Percentiles rank a stretch among this genome's conserved stretches.
Conservation (phyloP, 2,888 invertebrate genomes). For the Ochropleura plecta region DNA sequence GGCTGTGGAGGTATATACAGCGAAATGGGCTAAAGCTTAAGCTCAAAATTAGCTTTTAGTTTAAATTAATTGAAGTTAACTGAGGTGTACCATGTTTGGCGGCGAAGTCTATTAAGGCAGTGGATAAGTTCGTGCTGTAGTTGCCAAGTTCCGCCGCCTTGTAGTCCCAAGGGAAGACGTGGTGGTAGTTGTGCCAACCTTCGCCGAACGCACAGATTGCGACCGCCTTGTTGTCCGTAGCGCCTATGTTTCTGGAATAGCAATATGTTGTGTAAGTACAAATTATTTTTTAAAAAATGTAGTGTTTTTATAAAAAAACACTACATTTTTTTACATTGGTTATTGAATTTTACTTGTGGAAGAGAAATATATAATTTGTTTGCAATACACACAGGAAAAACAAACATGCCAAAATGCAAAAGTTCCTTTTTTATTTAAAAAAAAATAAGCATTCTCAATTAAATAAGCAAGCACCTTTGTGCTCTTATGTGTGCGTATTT, state of each 20-base stretch:
- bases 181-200: slow-evolving; percentile 97
- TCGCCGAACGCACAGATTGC: slow-evolving; percentile 93
- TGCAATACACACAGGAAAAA: no score
- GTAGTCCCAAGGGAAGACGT: slow-evolving; percentile 96
- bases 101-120: slow-evolving; percentile 92
- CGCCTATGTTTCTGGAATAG: slow-evolving; percentile 91
- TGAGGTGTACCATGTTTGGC: slow-evolving; percentile 92
- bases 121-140: slow-evolving; percentile 92
- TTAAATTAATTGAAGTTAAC: no score
- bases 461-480: no score
- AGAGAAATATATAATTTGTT: background rate
- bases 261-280: slow-evolving; percentile 29
- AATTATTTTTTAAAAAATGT: no score
- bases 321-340: background rate
- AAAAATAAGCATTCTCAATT: no score
- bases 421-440: background rate
- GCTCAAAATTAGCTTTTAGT: no score
- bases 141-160: slow-evolving; percentile 93
- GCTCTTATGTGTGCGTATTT: no score
- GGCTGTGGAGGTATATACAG: background rate
- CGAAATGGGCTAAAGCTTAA: background rate
- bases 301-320: no score
- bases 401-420: no score
- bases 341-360: background rate
- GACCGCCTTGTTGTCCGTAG: slow-evolving; percentile 93